Base-by-base conservation (phyloP, 2,797 vertebrate species). In the Fundulus diaphanus region DNA sequence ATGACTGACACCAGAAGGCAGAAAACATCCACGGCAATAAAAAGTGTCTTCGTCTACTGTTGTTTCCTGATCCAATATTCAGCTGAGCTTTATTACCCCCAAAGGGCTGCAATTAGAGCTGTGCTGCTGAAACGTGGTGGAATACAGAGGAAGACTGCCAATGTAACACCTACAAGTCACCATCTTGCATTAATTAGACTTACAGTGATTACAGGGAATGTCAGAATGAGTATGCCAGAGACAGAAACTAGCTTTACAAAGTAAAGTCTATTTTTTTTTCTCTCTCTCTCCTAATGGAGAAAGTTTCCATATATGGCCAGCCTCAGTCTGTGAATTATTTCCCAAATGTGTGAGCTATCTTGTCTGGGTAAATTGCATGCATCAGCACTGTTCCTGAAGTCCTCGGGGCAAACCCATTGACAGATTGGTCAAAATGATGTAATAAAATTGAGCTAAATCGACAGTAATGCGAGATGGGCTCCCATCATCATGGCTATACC, bases 131-230 rank as follows among this genome's bases (percentile, higher is more conserved):
- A 65, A 89, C 90, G 74, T 76, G 79, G 85, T 88, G 79, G 84
- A 82, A 89, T 75, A 81, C 82, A 87, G 67, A 75, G 85, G 91
- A 88, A 86, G 78, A 76, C 77, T 73, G 84, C 77, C 82, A 85
- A 80, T 77, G 75, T 81, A 76, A 67, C 77, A 81, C 35, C 80
- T 88, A 82, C 80, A 90, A 91, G 89, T 92, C 84, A 90, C 80
- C 80, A 73, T 86, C 85, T 88, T 85, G 85, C 82, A 77, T 86
- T 89, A 87, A 90, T 92, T 89, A 87, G 77, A 88, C 78, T 81
- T 74, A 49, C 76, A 70, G 83, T 79, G 82, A 88, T 88, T 86
- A 80, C 61, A 79, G 37, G 71, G 48, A 76, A 79, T 82, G 74
- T 63, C 40, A 29, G 66, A 42, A 78, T 54, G 48, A 61, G 66